These are phyloP conservation scores for Nesoenas mayeri DNA, from an alignment of 2,113 vertebrate genomes.

Conservation along the genomic window DNA sequence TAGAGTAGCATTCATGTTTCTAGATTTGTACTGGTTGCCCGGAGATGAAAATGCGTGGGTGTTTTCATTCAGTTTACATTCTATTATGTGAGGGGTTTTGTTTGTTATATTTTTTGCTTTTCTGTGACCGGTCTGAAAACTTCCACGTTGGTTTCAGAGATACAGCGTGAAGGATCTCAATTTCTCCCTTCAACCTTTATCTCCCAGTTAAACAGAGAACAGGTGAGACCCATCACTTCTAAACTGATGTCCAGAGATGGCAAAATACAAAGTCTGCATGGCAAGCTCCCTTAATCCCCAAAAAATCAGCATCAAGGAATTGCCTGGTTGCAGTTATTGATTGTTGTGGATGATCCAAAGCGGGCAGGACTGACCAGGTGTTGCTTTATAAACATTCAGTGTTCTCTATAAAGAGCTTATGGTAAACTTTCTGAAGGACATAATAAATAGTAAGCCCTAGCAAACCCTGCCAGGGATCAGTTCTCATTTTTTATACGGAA, in stretches of 20 bases:
- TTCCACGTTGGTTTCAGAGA: neutral
- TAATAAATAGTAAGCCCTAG: neutral
- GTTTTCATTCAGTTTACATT: neutral
- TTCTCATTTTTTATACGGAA: constrained; percentile 15
- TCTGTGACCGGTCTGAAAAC: neutral
- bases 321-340: neutral
- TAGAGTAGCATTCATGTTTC: neutral
- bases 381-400: neutral
- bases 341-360: neutral
- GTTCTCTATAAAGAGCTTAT: neutral
- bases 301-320: neutral
- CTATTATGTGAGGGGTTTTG: no score
- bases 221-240: neutral
- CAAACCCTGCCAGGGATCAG: neutral
- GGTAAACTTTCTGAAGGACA: neutral
- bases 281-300: neutral
- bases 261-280: neutral
- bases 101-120: neutral
- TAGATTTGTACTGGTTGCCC: neutral
- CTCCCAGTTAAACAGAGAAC: neutral
- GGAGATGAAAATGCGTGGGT: neutral
- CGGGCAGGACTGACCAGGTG: neutral
- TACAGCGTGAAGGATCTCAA: neutral
- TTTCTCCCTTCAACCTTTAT: neutral
- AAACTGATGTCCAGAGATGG: neutral